These are phyloP conservation scores for Athetis lepigone DNA, from an alignment of 2,888 invertebrate species.

Conservation along the genomic window DNA sequence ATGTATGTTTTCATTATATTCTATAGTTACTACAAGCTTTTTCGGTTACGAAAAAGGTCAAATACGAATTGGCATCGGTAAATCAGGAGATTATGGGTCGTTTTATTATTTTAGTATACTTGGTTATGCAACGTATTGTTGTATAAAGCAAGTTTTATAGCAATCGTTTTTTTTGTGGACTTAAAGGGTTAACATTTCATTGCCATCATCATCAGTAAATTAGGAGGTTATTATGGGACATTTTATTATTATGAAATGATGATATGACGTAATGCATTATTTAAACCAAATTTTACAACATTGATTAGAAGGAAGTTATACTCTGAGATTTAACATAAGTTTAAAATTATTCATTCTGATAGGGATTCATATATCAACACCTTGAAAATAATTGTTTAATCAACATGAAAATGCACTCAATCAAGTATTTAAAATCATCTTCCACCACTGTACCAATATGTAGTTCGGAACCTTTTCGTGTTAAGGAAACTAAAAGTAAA, in stretches of 20 bases:
- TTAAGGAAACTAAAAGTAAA: conserved; percentile 22
- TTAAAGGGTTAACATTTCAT: too few relatives aligned
- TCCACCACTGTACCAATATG: not conserved
- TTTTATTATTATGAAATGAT: too few relatives aligned
- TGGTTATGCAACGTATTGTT: not conserved
- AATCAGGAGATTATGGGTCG: not conserved
- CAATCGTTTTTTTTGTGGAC: too few relatives aligned
- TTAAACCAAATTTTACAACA: not conserved
- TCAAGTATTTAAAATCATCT: not conserved
- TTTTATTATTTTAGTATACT: not conserved
- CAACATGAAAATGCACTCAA: not conserved
- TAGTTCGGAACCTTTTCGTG: conserved; percentile 6
- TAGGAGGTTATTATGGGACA: too few relatives aligned
- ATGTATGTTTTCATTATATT: conserved; percentile 17
- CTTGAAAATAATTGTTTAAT: too few relatives aligned
- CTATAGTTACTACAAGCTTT: conserved; percentile 25
- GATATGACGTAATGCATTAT: too few relatives aligned
- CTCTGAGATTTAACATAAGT: too few relatives aligned
- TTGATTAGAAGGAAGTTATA: not conserved
- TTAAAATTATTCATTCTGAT: too few relatives aligned
- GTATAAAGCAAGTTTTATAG: not conserved
- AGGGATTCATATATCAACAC: too few relatives aligned
- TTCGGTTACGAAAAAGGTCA: conserved; percentile 16
- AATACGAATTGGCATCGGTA: not conserved
- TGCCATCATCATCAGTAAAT: too few relatives aligned